Base-by-base conservation (phyloP, 2,113 vertebrate genomes). In the Xiphophorus maculatus region DNA sequence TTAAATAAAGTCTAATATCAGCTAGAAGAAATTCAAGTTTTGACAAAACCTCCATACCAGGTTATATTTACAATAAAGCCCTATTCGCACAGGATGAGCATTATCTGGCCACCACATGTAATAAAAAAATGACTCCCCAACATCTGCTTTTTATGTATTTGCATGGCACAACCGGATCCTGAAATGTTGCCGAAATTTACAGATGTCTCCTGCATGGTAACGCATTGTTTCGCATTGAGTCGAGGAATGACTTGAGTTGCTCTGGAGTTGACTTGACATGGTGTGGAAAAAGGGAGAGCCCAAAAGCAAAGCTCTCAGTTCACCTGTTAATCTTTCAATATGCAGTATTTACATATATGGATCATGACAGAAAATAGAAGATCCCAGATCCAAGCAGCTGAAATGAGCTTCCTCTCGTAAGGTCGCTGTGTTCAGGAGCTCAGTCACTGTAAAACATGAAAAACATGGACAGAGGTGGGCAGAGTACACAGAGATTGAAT, bases 381-480 rank as follows among this genome's bases (percentile, higher is more conserved):
- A 58, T 58, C 51, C 51, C 9, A 25, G 51, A 58, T 11, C 10
- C 22, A 25, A n/a, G 19, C 17, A 25, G 25, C 51, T 58, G 51
- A 58, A 58, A n/a, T n/a, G 51, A 58, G 22, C 25, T n/a, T 54
- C 8, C 48, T 8, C 19, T 33, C 19, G 1, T 58, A n/a, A 19
- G 51, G 51, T 58, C n/a, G 22, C 51, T 25, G 9, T n/a, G 51
- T 77, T 79, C 73, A 73, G 71, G 81, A 78, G 76, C 74, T 61
- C 58, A 71, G 80, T 30, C 30, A 6, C 82, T 79, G 76, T 74
- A 82, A 82, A 88, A 79, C 69, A 71, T 76, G 75, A 54, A 22
- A 42, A 42, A 42, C 5, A 15, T 15, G 40, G 40, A 42, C 40
- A 42, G 40, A 42, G 40, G 40, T 42, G 40, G 40, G 37, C 10